phyloP scores from a whole-genome alignment of 2,888 invertebrate species.

The Dimorphilus gyrociliatus region DNA sequence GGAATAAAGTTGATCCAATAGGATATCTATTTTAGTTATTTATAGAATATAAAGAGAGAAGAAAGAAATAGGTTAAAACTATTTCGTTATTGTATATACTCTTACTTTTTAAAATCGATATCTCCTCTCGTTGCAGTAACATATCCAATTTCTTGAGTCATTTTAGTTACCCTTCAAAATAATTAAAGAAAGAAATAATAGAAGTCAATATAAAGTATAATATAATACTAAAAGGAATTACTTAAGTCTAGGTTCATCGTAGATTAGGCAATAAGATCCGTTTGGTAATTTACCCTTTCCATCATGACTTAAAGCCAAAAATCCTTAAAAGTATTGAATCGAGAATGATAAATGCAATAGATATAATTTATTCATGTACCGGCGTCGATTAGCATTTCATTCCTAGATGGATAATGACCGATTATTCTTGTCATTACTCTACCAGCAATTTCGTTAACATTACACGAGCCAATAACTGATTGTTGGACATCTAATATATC shows the following conservation, averaged over 20 bases:
- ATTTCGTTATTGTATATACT: too few relatives aligned
- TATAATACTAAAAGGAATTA: slow-evolving; percentile 7
- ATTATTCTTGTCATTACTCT: slow-evolving; percentile 26
- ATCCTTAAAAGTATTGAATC: too few relatives aligned
- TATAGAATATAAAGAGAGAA: too few relatives aligned
- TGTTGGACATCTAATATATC: slow-evolving; percentile 17
- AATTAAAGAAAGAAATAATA: not conserved
- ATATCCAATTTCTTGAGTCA: slow-evolving; percentile 29
- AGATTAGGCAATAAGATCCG: slow-evolving; percentile 17
- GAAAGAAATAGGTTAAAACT: too few relatives aligned
- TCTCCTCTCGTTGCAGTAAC: slow-evolving; percentile 16
- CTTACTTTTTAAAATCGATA: slow-evolving; percentile 17
- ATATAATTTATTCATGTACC: too few relatives aligned
- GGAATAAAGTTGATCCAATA: slow-evolving; percentile 20
- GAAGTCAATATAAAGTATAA: not conserved
- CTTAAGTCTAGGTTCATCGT: slow-evolving; percentile 22
- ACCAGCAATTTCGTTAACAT: slow-evolving; percentile 19
- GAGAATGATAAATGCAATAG: too few relatives aligned
- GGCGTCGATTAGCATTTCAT: slow-evolving; percentile 25
- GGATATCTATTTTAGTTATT: too few relatives aligned
- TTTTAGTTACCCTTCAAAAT: slow-evolving; percentile 14
- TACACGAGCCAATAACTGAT: slow-evolving; percentile 18
- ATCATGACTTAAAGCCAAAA: slow-evolving; percentile 18
- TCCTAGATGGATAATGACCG: slow-evolving; percentile 20
- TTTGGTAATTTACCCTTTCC: slow-evolving; percentile 14